phyloP scores from a whole-genome alignment of 1,140 invertebrate species.

The Tenebrio molitor region DNA sequence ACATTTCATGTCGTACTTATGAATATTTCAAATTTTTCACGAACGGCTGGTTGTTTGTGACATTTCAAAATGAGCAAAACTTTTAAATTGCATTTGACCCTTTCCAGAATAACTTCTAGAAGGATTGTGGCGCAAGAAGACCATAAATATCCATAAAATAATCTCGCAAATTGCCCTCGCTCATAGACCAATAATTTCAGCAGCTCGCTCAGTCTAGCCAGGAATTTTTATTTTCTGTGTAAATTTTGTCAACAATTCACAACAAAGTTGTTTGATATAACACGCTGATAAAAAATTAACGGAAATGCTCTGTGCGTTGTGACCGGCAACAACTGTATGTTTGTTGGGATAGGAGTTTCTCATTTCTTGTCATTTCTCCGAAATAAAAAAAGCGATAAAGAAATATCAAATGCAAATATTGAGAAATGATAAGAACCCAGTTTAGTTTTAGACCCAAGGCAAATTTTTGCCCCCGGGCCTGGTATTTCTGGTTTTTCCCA shows the following conservation, averaged over 20 bases:
- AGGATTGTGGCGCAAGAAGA: too few species aligned
- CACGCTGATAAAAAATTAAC: background rate
- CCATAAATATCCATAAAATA: background rate
- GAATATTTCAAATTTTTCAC: too few species aligned
- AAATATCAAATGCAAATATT: constrained; percentile 29
- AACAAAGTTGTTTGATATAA: background rate
- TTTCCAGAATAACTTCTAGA: too few species aligned
- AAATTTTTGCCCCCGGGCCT: background rate
- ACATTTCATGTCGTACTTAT: background rate
- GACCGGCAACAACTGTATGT: constrained; percentile 3
- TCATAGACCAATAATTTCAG: constrained; percentile 6
- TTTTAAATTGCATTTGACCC: too few species aligned
- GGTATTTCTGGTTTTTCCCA: background rate
- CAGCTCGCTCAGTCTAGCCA: background rate
- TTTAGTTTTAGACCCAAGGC: background rate
- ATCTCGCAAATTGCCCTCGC: background rate
- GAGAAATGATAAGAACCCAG: constrained; percentile 27
- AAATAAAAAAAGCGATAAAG: constrained; percentile 20
- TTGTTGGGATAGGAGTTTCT: constrained; percentile 10
- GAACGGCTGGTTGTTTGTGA: too few species aligned
- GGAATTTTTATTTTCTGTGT: background rate
- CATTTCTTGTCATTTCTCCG: constrained; percentile 20
- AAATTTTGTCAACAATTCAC: background rate
- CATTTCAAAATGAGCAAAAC: too few species aligned
- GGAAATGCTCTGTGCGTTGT: constrained; percentile 6